A percentile compares a stretch with the other conserved stretches of the same genome.
Conservation (phyloP, 2,797 vertebrate genomes). For the Steatocranus sp. region DNA sequence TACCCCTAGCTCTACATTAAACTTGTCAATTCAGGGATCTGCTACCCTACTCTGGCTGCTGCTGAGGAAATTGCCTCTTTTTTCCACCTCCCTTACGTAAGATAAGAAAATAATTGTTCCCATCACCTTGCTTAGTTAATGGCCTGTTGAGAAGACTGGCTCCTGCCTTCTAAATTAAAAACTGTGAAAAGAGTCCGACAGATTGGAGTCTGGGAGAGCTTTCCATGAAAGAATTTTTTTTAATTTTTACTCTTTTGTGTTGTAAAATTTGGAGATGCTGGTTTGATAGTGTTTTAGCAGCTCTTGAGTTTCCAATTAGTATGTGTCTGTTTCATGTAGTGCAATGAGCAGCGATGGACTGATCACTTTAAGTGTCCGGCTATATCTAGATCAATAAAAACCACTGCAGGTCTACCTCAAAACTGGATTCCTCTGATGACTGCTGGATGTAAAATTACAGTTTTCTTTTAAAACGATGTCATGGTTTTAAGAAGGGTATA, state of each 20-base stretch:
- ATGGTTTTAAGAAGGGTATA: conserved; percentile 17
- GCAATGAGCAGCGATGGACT: background rate
- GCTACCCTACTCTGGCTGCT: background rate
- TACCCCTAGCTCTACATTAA: conserved; percentile 27
- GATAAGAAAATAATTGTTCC: conserved; percentile 32
- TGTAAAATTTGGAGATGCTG: conserved; percentile 25
- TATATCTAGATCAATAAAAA: conserved; percentile 11
- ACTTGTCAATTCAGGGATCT: background rate
- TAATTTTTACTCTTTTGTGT: conserved; percentile 4
- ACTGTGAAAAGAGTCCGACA: conserved; percentile 15
- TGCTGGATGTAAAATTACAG: conserved; percentile 10
- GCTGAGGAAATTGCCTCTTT: background rate
- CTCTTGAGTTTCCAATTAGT: background rate
- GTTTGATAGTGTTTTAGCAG: background rate
- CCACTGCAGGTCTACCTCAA: background rate
- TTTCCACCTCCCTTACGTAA: conserved; percentile 17
- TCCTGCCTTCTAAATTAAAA: conserved; percentile 42
- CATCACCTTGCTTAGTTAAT: conserved; percentile 40
- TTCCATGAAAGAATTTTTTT: conserved; percentile 29
- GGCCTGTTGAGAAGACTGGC: conserved; percentile 30
- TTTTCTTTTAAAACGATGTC: conserved; percentile 15
- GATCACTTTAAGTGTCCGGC: background rate
- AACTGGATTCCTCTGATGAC: background rate
- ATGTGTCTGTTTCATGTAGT: background rate
- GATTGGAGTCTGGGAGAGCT: background rate